A percentile compares a stretch with the other conserved stretches of the same genome.
Conservation (phyloP, 1,140 invertebrate genomes). For the Temnothorax curvispinosus region DNA sequence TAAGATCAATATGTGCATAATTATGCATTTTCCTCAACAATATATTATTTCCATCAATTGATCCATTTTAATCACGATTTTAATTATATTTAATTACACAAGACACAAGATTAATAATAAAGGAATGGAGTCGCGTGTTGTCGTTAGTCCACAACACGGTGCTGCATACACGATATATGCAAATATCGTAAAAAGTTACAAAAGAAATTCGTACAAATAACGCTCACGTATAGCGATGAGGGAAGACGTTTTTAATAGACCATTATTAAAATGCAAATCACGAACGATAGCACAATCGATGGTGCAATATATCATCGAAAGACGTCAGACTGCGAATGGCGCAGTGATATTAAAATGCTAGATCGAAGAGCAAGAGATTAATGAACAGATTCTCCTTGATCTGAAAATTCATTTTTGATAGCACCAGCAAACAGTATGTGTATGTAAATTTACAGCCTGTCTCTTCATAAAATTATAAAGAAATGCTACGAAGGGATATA, state of each 20-base stretch:
- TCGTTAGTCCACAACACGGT: neutral
- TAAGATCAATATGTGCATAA: neutral
- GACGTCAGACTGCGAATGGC: neutral
- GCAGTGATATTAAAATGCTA: neutral
- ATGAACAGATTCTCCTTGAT: neutral
- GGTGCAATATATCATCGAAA: slow-evolving; percentile 8
- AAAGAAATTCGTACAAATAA: neutral
- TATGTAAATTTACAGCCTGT: neutral
- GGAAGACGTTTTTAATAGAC: neutral
- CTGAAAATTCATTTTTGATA: neutral
- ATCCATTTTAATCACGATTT: neutral
- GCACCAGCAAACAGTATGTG: neutral
- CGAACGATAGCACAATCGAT: neutral
- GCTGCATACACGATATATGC: neutral
- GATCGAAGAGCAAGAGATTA: neutral
- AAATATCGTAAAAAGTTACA: neutral
- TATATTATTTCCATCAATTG: neutral
- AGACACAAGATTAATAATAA: neutral
- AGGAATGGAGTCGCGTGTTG: neutral
- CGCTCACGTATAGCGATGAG: neutral
- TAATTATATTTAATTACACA: neutral
- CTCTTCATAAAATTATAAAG: neutral
- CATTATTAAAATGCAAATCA: slow-evolving; percentile 30
- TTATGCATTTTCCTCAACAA: neutral
- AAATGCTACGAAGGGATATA: neutral